Evolutionary conservation across 2,797 vertebrate genomes (phyloP).

Genomic region (Emydoidea blandingii): DNA sequence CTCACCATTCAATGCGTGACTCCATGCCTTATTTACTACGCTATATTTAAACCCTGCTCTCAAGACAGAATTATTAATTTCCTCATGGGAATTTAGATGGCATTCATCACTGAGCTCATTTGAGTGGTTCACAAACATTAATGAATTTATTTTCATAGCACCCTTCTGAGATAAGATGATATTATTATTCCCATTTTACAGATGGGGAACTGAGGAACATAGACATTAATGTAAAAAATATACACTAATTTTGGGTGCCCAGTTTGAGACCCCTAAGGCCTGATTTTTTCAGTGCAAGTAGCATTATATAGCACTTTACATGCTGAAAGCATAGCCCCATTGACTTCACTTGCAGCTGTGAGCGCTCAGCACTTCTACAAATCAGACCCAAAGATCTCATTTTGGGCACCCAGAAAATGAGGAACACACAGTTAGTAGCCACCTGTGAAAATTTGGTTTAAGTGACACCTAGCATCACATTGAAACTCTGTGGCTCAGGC

Average conservation of each 20-base stretch:
- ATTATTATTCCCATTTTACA: not conserved
- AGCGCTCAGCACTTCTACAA: no score
- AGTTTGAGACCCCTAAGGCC: no score
- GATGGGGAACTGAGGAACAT: not conserved
- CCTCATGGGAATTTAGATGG: not conserved
- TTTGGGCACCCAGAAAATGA: no score
- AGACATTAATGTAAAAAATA: not conserved
- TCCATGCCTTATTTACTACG: not conserved
- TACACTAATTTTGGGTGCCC: not conserved
- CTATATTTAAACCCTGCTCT: not conserved
- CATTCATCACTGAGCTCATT: not conserved
- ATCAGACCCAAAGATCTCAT: no score
- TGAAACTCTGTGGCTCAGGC: no score
- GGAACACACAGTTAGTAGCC: no score
- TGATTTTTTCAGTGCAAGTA: no score
- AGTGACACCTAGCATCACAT: no score
- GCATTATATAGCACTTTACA: no score
- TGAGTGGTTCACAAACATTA: not conserved
- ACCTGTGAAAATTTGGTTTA: no score
- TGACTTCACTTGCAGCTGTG: no score
- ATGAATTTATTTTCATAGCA: not conserved
- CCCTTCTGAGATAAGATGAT: not conserved
- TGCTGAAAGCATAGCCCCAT: no score
- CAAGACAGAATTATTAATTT: not conserved
- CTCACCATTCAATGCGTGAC: not conserved